Evolutionary conservation across 2,888 invertebrate species (phyloP), one percentile per base, ranked within the genome.

Genomic region (Yponomeuta cagnagella): DNA sequence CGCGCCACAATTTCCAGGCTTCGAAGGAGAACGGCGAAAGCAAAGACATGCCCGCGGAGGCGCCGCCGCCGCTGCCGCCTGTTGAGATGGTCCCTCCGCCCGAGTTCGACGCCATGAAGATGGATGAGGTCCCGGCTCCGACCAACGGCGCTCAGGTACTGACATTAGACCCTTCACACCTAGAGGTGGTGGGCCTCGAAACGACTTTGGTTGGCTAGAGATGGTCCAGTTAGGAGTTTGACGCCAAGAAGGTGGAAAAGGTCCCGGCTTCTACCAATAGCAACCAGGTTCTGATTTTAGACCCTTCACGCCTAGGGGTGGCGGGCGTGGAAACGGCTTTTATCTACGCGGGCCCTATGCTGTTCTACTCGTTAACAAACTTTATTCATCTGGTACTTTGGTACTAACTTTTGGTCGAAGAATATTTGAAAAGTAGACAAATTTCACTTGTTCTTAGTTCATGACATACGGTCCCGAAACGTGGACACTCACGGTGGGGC

Each of bases 21-120:
- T 85, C 85, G 5, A 87, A 85, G 77, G 92, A 92, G 73, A 92
- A 93, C 74, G 92, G 92, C 6, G 87, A 87, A 15, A 74, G 73
- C 33, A 77, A 58, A 15, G 52, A 58, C 2, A 58, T 12, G 3
- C 52, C 52, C 52, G 12, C 52, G 52, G 52, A 43, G 67, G 72
- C 74, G 10, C 73, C 70, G 31, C 68, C 70, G 48, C 70, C 74
- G n/a, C 30, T 73, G 9, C 74, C 76, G 2, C 71, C 75, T 1
- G 33, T 30, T 33, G 65, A 65, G 68, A 31, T 67, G 37, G 72
- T 73, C 31, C 73, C 43, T 9, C 71, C 74, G n/a, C 73, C 43
- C 12, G 70, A 69, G 12, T 68, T 48, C 3, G 33, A 68, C 69
- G 71, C 72, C 68, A 76, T 33, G 30, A 58, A 58, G 52, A 58